These are phyloP conservation scores for Muschampia plurimacula DNA, from an alignment of 2,888 invertebrate species.

Conservation along the genomic window DNA sequence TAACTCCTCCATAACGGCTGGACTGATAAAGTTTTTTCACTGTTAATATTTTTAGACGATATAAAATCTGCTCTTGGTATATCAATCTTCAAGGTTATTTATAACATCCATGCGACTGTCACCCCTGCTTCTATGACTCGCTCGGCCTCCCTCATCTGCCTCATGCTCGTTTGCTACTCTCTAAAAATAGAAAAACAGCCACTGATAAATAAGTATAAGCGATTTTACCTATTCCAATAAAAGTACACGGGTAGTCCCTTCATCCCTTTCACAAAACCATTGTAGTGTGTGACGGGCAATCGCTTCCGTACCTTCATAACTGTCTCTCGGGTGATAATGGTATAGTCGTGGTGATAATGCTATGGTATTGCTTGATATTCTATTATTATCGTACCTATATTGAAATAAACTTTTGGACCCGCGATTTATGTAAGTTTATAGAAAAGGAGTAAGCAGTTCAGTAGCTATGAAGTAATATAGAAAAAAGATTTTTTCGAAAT, in stretches of 20 bases:
- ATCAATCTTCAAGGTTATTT: too few species aligned
- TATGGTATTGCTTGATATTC: too few species aligned
- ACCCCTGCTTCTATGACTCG: too few species aligned
- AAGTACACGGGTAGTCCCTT: background rate
- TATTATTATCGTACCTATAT: background rate
- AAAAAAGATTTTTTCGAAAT: too few species aligned
- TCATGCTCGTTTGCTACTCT: too few species aligned
- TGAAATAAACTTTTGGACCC: background rate
- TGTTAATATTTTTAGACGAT: too few species aligned
- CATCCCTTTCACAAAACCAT: conserved; percentile 17
- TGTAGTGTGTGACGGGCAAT: conserved; percentile 22
- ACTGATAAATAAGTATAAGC: background rate
- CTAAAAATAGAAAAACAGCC: background rate
- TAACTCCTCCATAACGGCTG: too few species aligned
- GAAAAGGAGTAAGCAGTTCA: background rate
- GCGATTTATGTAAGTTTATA: background rate
- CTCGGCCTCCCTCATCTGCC: too few species aligned
- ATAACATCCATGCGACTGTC: too few species aligned
- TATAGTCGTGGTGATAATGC: background rate
- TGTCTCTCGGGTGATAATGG: conserved; percentile 15
- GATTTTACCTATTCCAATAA: background rate
- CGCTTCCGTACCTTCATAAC: conserved; percentile 27
- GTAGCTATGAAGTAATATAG: too few species aligned
- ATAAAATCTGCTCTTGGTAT: too few species aligned
- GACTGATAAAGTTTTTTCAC: too few species aligned